These are phyloP conservation scores for Psophia crepitans DNA, from an alignment of 2,113 vertebrate species.

Conservation along the genomic window DNA sequence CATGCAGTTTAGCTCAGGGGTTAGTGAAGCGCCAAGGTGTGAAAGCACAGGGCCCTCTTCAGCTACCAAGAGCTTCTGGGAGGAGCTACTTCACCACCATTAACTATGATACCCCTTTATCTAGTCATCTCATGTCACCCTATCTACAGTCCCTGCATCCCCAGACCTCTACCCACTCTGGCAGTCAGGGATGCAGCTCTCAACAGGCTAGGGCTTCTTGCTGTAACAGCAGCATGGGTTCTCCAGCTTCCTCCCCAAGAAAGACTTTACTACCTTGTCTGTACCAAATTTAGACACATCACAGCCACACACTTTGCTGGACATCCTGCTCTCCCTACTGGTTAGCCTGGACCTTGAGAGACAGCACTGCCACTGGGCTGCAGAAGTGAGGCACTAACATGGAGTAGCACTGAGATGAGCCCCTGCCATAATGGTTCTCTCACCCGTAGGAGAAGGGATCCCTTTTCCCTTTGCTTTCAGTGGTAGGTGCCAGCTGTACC, in stretches of 20 bases:
- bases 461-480: not conserved
- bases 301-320: not conserved
- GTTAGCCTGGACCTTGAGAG: not conserved
- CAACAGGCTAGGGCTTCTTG: not conserved
- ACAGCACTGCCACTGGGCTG: not conserved
- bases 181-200: not conserved
- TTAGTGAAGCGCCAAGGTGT: not conserved
- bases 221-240: not conserved
- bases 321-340: not conserved
- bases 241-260: not conserved
- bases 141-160: not conserved
- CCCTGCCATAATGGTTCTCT: not conserved
- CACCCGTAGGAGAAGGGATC: not conserved
- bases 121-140: not conserved
- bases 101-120: not conserved
- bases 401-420: not conserved
- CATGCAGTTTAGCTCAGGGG: not conserved
- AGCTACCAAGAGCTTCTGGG: not conserved
- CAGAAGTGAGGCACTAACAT: not conserved
- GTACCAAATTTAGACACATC: not conserved
- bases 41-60: not conserved
- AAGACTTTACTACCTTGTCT: not conserved
- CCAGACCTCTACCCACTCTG: not conserved
- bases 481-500: not conserved
- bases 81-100: not conserved